phyloP scores from a whole-genome alignment of 2,113 vertebrate species.

The Paramormyrops kingsleyae region DNA sequence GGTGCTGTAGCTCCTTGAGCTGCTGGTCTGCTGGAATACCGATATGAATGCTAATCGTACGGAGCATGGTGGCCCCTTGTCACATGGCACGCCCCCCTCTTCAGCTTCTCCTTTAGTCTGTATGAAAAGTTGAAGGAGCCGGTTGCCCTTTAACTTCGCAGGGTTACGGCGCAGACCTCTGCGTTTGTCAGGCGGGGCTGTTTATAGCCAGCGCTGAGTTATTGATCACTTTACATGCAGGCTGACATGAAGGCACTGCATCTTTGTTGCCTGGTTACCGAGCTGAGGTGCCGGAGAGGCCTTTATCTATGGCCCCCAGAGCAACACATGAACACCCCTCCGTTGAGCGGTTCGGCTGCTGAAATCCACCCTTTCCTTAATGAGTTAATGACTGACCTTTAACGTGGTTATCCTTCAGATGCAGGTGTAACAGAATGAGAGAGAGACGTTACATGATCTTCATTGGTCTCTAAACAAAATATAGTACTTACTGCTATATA shows the following conservation, averaged over 20 bases:
- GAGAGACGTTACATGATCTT: not conserved
- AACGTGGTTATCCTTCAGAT: not conserved
- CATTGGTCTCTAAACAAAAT: not conserved
- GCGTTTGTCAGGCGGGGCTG: not conserved
- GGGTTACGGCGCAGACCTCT: not conserved
- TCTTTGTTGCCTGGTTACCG: slow-evolving; percentile 14
- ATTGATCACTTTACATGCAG: slow-evolving; percentile 20
- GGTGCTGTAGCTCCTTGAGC: too few relatives aligned
- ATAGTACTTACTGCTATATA: not conserved
- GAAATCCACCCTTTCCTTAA: slow-evolving; percentile 1
- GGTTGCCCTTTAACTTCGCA: not conserved
- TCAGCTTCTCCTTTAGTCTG: not conserved
- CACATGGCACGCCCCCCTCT: not conserved
- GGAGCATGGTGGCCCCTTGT: slow-evolving; percentile 27
- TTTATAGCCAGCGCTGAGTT: not conserved
- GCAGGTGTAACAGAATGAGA: not conserved
- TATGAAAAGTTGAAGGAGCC: not conserved
- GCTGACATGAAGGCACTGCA: slow-evolving; percentile 4
- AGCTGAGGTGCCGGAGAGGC: not conserved
- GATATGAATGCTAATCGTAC: not conserved
- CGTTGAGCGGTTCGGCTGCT: not conserved
- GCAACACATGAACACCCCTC: not conserved
- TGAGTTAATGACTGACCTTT: not conserved
- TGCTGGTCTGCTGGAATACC: not conserved
- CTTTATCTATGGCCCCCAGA: not conserved